These are phyloP conservation scores for Noctua janthe DNA, from an alignment of 2,888 invertebrate species.

Conservation along the genomic window DNA sequence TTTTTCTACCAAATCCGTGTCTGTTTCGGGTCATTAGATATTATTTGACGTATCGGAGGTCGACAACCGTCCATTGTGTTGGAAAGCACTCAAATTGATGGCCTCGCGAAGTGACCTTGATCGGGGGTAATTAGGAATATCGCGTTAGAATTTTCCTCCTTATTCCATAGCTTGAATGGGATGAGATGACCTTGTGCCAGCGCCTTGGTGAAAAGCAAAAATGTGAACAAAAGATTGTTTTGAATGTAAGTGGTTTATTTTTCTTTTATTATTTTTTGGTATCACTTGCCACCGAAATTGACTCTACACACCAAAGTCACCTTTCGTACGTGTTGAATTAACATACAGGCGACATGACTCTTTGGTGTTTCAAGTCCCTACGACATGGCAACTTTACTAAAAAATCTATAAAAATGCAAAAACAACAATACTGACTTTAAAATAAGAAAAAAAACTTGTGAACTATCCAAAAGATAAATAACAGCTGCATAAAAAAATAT, in stretches of 20 bases:
- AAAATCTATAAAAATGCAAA: neutral
- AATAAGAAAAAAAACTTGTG: neutral
- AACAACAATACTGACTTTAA: neutral
- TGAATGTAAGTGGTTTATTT: conserved; percentile 17
- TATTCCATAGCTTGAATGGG: conserved; percentile 29
- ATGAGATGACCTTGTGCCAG: conserved; percentile 43
- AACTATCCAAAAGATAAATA: neutral
- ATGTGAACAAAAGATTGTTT: conserved; percentile 19
- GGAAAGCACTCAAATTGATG: conserved; percentile 35
- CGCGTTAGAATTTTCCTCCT: conserved; percentile 47
- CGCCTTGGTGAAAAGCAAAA: conserved; percentile 38
- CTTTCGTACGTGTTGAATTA: neutral
- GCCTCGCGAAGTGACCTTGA: conserved; percentile 48
- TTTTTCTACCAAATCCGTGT: conserved; percentile 55
- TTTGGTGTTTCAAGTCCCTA: neutral
- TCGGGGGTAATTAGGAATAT: conserved; percentile 51
- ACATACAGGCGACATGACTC: neutral
- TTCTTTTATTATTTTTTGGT: neutral
- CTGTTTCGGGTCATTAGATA: conserved; percentile 57
- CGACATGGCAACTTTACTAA: neutral
- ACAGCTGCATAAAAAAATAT: neutral
- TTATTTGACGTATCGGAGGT: conserved; percentile 55
- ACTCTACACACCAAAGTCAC: neutral
- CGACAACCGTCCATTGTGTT: conserved; percentile 46
- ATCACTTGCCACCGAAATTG: neutral